Evolutionary conservation across 2,113 vertebrate species (phyloP).

Genomic region (Numenius arquata): DNA sequence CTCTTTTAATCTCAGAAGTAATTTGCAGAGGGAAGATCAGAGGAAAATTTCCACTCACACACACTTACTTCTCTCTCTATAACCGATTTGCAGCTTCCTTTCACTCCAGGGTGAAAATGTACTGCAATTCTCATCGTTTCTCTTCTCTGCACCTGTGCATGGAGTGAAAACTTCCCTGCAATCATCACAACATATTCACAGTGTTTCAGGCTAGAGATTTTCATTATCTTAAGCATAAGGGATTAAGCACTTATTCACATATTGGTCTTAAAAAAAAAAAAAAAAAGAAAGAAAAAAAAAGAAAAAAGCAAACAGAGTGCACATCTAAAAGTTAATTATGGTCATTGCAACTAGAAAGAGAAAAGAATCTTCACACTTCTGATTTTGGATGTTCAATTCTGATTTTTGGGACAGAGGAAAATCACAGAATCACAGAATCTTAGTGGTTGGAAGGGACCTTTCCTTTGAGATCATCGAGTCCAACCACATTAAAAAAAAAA

Average conservation of each 20-base stretch:
- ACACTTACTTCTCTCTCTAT: not conserved
- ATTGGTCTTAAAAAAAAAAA: accelerated
- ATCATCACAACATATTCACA: not conserved
- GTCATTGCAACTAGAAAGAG: not conserved
- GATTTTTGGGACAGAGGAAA: not conserved
- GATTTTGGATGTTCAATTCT: not conserved
- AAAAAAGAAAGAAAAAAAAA: not conserved
- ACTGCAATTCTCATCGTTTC: not conserved
- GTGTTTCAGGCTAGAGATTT: not conserved
- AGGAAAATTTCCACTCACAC: not conserved
- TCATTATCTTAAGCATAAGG: not conserved
- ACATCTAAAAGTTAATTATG: not conserved
- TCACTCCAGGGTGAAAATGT: not conserved
- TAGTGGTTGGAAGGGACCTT: no score
- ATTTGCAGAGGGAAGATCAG: not conserved
- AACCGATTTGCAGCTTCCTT: not conserved
- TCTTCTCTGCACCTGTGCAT: not conserved
- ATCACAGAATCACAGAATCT: no score
- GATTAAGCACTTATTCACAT: not conserved
- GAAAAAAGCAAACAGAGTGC: accelerated
- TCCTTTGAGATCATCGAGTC: no score
- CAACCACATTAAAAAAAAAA: no score
- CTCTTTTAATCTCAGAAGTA: constrained; percentile 21
- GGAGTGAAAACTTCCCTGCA: not conserved
- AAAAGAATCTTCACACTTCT: not conserved